Percentiles rank a stretch among this genome's conserved stretches.
Conservation (phyloP, 2,113 vertebrate genomes). For the Falco punctatus region DNA sequence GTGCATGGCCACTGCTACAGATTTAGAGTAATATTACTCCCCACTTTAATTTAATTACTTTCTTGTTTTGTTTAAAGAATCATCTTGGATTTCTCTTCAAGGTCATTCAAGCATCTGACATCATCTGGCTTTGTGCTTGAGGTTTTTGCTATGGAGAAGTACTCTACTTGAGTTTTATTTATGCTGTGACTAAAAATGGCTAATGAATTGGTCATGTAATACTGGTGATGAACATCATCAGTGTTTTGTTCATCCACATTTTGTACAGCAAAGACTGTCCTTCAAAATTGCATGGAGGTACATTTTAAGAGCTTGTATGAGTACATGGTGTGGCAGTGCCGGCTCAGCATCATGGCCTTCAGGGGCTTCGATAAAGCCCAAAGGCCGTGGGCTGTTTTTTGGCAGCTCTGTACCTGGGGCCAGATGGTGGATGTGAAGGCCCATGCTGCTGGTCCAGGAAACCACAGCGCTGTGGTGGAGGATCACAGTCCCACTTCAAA, state of each 20-base stretch:
- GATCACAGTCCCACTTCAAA: background rate
- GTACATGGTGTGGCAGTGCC: background rate
- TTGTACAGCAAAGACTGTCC: background rate
- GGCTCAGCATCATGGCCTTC: background rate
- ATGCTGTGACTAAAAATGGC: background rate
- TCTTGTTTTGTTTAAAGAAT: background rate
- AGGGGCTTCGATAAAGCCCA: background rate
- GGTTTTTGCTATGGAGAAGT: background rate
- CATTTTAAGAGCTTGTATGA: background rate
- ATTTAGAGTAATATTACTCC: background rate
- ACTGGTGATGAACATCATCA: background rate
- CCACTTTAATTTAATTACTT: background rate
- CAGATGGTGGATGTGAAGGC: background rate
- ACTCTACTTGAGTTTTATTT: background rate
- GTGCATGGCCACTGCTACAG: background rate
- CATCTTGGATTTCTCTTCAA: background rate
- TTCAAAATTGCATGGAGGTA: fast-evolving
- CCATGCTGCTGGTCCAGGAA: background rate
- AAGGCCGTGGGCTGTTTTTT: background rate
- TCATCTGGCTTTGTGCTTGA: background rate
- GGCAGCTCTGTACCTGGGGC: background rate
- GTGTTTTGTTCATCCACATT: background rate
- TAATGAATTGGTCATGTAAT: background rate
- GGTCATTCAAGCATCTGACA: background rate
- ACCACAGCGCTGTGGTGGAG: fast-evolving